phyloP scores from a whole-genome alignment of 2,113 vertebrate genomes.

The Pluvianellus socialis region DNA sequence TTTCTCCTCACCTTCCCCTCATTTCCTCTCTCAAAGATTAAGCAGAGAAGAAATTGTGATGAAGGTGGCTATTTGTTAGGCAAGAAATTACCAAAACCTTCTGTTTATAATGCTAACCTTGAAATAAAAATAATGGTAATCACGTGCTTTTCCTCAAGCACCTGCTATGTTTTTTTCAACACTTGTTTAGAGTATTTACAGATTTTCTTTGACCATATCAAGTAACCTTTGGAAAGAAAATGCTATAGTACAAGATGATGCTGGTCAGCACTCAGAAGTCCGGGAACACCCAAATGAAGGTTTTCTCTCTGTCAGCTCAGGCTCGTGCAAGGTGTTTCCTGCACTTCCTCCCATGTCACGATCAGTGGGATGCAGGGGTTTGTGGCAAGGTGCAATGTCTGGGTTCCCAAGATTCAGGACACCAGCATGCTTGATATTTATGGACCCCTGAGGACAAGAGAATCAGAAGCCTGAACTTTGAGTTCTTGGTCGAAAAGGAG shows the following conservation, averaged over 20 bases:
- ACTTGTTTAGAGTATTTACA: not conserved
- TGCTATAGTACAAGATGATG: not conserved
- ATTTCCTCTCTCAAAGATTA: not conserved
- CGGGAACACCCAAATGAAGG: not conserved
- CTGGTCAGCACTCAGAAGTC: not conserved
- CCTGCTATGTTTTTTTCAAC: not conserved
- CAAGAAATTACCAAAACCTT: not conserved
- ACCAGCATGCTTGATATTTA: not conserved
- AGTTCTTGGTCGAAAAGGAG: not conserved
- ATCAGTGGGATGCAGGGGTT: fast-evolving
- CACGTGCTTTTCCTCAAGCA: not conserved
- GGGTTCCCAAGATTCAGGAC: not conserved
- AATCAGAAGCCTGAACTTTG: not conserved
- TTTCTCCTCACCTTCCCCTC: not conserved
- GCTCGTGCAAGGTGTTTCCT: fast-evolving
- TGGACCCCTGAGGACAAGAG: not conserved
- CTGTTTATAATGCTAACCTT: not conserved
- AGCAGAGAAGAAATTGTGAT: not conserved
- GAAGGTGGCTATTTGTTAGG: not conserved
- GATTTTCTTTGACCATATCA: not conserved
- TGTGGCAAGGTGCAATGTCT: not conserved
- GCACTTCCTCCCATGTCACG: not conserved
- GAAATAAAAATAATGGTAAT: not conserved
- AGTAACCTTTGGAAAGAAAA: not conserved
- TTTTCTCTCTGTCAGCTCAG: not conserved